phyloP scores from a whole-genome alignment of 2,113 vertebrate genomes.

The Leucoraja erinaceus region DNA sequence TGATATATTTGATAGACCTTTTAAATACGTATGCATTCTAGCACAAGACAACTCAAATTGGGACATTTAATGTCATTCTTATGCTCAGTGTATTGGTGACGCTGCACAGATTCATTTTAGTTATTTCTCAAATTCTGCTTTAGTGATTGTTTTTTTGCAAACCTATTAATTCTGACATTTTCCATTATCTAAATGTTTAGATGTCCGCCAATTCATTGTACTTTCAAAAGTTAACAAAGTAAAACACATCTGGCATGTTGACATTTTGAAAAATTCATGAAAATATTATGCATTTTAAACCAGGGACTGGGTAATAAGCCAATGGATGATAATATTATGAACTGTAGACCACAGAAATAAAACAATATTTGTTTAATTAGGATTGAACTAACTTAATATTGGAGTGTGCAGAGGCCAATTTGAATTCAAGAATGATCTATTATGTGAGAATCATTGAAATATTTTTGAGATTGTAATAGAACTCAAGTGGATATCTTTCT shows the following conservation, averaged over 20 bases:
- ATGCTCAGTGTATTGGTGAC: not conserved
- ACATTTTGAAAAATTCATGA: constrained; percentile 38
- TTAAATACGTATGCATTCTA: not conserved
- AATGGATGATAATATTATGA: constrained; percentile 30
- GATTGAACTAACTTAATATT: not conserved
- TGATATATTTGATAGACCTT: not conserved
- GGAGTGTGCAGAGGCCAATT: not conserved
- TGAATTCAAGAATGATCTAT: not conserved
- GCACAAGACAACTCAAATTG: not conserved
- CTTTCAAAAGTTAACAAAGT: constrained; percentile 42
- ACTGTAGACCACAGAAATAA: not conserved
- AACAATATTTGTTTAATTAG: not conserved
- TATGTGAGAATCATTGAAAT: not conserved
- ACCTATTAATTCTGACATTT: constrained; percentile 37
- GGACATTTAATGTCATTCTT: not conserved
- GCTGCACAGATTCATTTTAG: constrained; percentile 17
- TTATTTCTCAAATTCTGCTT: not conserved
- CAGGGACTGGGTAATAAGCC: constrained; percentile 37
- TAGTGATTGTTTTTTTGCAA: not conserved
- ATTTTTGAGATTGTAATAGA: not conserved
- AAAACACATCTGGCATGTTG: constrained; percentile 41
- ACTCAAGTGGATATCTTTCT: not conserved
- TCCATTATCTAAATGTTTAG: constrained; percentile 44
- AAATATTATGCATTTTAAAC: constrained; percentile 37
- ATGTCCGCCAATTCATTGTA: constrained; percentile 47